Conservation (phyloP, 1,140 invertebrate genomes). For the Drosophila sucinea region DNA sequence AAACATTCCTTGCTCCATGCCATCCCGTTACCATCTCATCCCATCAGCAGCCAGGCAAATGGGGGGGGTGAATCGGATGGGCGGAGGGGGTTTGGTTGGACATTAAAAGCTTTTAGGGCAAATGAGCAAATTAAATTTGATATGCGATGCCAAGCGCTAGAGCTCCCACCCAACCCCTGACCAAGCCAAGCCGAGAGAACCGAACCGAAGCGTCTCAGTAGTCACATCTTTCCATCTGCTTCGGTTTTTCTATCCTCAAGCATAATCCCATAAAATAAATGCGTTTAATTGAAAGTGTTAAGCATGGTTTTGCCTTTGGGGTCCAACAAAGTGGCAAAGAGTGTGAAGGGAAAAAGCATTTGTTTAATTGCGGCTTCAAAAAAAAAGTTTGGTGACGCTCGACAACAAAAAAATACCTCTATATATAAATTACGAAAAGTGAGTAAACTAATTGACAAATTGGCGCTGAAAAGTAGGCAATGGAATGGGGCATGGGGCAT, state of each 20-base stretch:
- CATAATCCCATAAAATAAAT: conserved; percentile 79
- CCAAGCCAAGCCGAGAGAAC: background rate
- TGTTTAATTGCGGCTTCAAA: conserved; percentile 60
- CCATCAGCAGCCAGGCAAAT: background rate
- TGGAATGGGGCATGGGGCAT: conserved; percentile 47
- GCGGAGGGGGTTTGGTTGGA: conserved; percentile 18
- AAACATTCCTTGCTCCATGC: conserved; percentile 28
- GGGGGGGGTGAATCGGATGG: background rate
- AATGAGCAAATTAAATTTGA: conserved; percentile 82
- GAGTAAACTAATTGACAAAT: conserved; percentile 11
- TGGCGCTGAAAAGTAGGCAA: conserved; percentile 16
- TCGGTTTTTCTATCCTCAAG: conserved; percentile 26
- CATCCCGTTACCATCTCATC: conserved; percentile 31
- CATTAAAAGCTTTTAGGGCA: conserved; percentile 81
- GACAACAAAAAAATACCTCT: background rate
- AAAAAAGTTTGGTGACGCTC: background rate
- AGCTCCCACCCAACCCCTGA: background rate
- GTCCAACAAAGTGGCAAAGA: conserved; percentile 10
- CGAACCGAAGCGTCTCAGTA: background rate
- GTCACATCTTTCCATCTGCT: background rate
- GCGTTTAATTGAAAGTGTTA: conserved; percentile 81
- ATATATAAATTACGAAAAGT: background rate
- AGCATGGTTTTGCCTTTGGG: conserved; percentile 52
- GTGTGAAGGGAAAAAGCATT: conserved; percentile 34
- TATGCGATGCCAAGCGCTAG: conserved; percentile 59